phyloP scores from a whole-genome alignment of 2,113 vertebrate species.

The Pteropus alecto region DNA sequence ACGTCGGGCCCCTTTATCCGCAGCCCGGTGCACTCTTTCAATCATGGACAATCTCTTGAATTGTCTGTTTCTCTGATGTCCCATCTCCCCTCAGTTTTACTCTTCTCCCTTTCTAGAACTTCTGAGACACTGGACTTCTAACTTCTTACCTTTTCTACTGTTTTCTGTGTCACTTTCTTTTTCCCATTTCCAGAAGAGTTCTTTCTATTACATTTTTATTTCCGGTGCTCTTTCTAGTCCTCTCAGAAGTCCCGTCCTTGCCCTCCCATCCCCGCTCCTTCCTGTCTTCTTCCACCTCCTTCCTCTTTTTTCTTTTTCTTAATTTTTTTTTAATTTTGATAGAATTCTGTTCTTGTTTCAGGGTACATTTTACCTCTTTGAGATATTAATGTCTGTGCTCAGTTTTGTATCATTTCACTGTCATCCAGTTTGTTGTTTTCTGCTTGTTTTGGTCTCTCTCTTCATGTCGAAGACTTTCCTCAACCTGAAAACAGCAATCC shows the following conservation, averaged over 20 bases:
- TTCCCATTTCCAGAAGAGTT: neutral
- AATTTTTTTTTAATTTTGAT: neutral
- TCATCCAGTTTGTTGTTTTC: neutral
- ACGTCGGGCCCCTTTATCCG: too few species aligned
- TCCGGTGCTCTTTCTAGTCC: neutral
- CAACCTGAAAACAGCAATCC: neutral
- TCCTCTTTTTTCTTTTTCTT: neutral
- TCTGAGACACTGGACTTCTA: neutral
- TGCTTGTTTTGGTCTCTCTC: neutral
- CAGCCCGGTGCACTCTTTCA: neutral
- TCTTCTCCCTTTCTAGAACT: neutral
- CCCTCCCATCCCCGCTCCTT: neutral
- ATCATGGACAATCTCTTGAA: neutral
- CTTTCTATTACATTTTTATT: neutral
- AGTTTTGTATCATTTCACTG: neutral
- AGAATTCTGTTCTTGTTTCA: neutral
- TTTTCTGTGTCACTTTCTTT: neutral
- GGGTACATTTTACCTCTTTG: neutral
- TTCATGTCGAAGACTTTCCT: neutral
- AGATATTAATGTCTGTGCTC: neutral
- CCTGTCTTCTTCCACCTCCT: neutral
- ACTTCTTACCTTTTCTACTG: neutral
- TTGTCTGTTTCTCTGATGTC: neutral
- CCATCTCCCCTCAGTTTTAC: neutral
- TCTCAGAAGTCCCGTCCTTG: neutral